Evolutionary conservation across 2,888 invertebrate genomes (phyloP), one percentile per base, ranked within the genome.

Genomic region (Lasius platythorax): DNA sequence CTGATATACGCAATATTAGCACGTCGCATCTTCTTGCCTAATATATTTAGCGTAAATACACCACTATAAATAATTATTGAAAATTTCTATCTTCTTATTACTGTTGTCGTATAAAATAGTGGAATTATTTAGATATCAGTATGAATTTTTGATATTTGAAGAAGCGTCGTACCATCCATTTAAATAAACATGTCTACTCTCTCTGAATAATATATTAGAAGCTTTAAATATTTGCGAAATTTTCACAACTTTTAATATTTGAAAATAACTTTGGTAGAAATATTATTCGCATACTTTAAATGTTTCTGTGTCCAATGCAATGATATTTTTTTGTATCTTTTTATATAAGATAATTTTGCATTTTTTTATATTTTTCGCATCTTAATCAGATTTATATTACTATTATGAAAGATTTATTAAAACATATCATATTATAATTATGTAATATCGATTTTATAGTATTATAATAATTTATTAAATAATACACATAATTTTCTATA

Each of bases 381-480:
- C 4, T 70, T 28, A 28, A 73, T 50, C 5, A 50, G 46, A 15
- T 15, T 50, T 50, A 50, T 50, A 53, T 53, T n/a, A 53, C 18
- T 18, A 50, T 3, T 53, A 53, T 53, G n/a, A n/a, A n/a, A 53
- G 0, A 53, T 9, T 37, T 50, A 50, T 78, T 30, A 68, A 40
- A 46, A 46, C n/a, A n/a, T 11, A 28, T 30, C 15, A 30, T 12
- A 30, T 30, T 8, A 30, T 43, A 43, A 43, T 74, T 3, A 4
- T 30, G 30, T 40, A n/a, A 18, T 2, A 4, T 18, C n/a, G 12
- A 40, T 53, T 53, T n/a, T 53, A 15, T 43, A 33, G n/a, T 74
- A 30, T 61, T 30, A 67, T 15, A 67, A 23, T n/a, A 46, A 37
- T 53, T 74, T 43, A 58, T 43, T 40, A 73, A 37, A 33, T 30